phyloP scores from a whole-genome alignment of 2,888 invertebrate genomes.

The Drosophila meridionalis region DNA sequence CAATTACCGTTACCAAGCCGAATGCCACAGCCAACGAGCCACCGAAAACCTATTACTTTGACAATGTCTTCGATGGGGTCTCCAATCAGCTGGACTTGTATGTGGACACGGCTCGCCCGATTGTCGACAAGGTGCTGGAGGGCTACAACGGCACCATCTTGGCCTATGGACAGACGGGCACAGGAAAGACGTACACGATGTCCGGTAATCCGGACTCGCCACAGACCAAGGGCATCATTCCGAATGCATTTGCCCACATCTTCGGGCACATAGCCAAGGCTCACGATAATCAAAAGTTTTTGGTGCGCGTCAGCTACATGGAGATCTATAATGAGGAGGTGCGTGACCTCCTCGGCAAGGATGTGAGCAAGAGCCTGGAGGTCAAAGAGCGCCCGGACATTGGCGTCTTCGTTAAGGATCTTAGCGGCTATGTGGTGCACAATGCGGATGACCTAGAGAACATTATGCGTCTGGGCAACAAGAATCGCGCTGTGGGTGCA shows the following conservation, averaged over 20 bases:
- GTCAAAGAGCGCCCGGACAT: slow-evolving; percentile 98
- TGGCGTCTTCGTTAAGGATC: slow-evolving; percentile 98
- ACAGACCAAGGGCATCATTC: slow-evolving; percentile 97
- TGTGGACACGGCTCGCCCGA: slow-evolving; percentile 97
- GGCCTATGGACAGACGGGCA: slow-evolving; percentile 97
- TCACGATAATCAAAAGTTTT: slow-evolving; percentile 96
- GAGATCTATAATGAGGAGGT: slow-evolving; percentile 99
- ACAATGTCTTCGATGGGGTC: slow-evolving; percentile 95
- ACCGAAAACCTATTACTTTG: slow-evolving; percentile 96
- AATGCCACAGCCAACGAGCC: slow-evolving; percentile 90
- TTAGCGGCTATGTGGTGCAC: slow-evolving; percentile 98
- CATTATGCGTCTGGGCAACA: slow-evolving; percentile 98
- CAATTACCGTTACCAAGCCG: slow-evolving; percentile 91
- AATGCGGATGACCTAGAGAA: slow-evolving; percentile 97
- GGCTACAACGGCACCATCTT: slow-evolving; percentile 98
- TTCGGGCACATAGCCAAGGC: slow-evolving; percentile 99
- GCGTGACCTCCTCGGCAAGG: slow-evolving; percentile 95
- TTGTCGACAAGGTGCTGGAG: slow-evolving; percentile 97
- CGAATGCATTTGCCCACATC: slow-evolving; percentile 99
- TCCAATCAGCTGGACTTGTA: slow-evolving; percentile 95
- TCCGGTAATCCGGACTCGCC: slow-evolving; percentile 95
- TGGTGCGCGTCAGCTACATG: slow-evolving; percentile 98
- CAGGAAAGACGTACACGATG: slow-evolving; percentile 99
- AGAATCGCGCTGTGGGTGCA: slow-evolving; percentile 95
- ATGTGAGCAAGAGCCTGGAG: slow-evolving; percentile 93